Base-by-base conservation (phyloP, 2,113 vertebrate genomes). In the Motacilla alba region DNA sequence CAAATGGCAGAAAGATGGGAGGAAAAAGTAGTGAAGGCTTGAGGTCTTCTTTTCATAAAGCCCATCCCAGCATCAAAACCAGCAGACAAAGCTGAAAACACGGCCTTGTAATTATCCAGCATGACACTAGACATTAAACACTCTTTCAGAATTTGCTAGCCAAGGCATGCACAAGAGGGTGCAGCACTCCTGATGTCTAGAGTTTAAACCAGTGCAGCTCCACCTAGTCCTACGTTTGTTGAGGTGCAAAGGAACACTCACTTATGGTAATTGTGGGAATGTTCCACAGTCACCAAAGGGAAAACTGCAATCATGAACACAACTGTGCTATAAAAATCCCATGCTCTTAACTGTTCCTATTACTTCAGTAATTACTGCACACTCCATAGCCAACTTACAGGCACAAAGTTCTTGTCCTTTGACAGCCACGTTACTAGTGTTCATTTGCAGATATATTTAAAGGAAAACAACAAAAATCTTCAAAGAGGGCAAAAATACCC, bases 211-310 rank as follows among this genome's bases (percentile, higher is more conserved):
- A 88, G 7, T 4, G 11, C 28, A 66, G 37, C 47, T 78, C 19
- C 24, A 60, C 10, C 21, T 15, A 43, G 16, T 41, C 35, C 28
- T 47, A 2, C 0, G 0, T 19, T 27, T 35, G 55, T 44, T 44
- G 33, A 33, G 6, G 13, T 37, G 35, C 46, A 85, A 70, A 78
- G 22, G 35, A 83, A 50, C 20, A 56, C 43, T 33, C 46, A 39
- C 7, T 37, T 22, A 23, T 4, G 3, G 39, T 11, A 30, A 85
- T 31, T 0, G 0, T 33, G 44, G 47, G n/a, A 50, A 59, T 11
- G 16, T 53, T 63, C 15, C 62, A 73, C 37, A 59, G 39, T n/a
- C 41, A 75, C 6, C 21, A 53, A 69, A 35, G 43, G 24, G 35
- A 77, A 50, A 83, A 80, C 9, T 6, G 31, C 19, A 63, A 55